These are phyloP conservation scores for Solenopsis invicta DNA, from an alignment of 1,140 invertebrate species.

Conservation along the genomic window DNA sequence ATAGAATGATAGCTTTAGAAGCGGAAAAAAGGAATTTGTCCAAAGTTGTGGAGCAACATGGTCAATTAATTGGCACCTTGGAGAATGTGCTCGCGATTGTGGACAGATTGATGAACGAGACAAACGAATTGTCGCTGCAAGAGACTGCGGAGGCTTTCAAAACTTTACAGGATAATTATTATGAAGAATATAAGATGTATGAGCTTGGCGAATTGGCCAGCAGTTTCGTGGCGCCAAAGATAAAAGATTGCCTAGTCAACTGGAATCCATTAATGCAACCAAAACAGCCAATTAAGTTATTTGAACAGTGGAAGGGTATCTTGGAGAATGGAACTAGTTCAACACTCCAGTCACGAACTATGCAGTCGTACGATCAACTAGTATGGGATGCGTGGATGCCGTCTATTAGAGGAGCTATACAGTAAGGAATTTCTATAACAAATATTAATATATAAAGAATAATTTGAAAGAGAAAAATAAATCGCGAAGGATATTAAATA, in stretches of 20 bases:
- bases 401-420: conserved; percentile 90
- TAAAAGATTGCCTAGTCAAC: conserved; percentile 90
- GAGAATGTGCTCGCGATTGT: conserved; percentile 91
- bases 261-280: conserved; percentile 93
- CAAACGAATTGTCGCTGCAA: conserved; percentile 89
- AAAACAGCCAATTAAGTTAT: conserved; percentile 89
- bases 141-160: conserved; percentile 92
- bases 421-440: conserved; percentile 83
- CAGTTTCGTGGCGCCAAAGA: conserved; percentile 89
- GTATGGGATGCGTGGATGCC: conserved; percentile 98
- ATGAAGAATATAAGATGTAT: conserved; percentile 89
- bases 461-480: background rate
- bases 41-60: conserved; percentile 91
- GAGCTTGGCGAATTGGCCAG: conserved; percentile 90
- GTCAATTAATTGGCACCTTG: conserved; percentile 91
- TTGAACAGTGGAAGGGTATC: conserved; percentile 91
- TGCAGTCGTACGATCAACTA: conserved; percentile 93
- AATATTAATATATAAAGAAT: background rate
- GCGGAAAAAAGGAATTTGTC: conserved; percentile 92
- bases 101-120: conserved; percentile 89
- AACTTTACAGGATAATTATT: conserved; percentile 90
- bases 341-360: conserved; percentile 86
- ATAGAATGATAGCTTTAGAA: conserved; percentile 92
- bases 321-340: conserved; percentile 87
- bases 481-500: background rate